Conservation (phyloP, 2,113 vertebrate genomes). For the Calyptommatus sinebrachiatus region DNA sequence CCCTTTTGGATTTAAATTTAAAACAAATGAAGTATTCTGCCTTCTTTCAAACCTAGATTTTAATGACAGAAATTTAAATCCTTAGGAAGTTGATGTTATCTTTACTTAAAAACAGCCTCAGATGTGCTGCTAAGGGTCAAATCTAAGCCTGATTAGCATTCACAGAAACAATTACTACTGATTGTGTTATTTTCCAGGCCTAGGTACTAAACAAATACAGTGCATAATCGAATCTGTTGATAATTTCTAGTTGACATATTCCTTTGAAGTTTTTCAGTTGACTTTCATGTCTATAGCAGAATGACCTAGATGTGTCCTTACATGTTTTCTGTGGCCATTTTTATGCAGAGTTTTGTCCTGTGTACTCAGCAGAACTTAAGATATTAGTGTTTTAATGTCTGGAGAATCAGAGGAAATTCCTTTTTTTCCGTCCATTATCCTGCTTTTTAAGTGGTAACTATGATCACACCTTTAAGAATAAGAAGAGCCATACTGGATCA, state of each 20-base stretch:
- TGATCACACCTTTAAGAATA: too few relatives aligned
- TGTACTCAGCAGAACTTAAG: not conserved
- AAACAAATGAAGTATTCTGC: not conserved
- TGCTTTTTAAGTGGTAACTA: too few relatives aligned
- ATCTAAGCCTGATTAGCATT: not conserved
- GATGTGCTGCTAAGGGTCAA: not conserved
- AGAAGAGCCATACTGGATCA: too few relatives aligned
- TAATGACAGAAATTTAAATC: not conserved
- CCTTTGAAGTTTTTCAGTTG: not conserved
- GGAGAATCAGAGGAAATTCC: too few relatives aligned
- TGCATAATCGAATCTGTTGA: not conserved
- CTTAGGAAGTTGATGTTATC: not conserved
- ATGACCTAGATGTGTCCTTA: not conserved
- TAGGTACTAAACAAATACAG: constrained; percentile 1
- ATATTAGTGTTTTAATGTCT: not conserved
- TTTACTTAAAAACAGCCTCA: not conserved
- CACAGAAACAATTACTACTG: not conserved
- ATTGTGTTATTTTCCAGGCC: not conserved
- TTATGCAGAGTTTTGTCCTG: not conserved
- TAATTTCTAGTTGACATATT: not conserved
- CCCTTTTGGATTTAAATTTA: not conserved
- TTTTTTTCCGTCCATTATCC: too few relatives aligned
- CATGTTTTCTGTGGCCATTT: not conserved
- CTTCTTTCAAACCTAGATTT: not conserved
- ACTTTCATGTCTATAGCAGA: not conserved